Evolutionary conservation across 2,113 vertebrate species (phyloP).

Genomic region (Gambusia holbrooki): DNA sequence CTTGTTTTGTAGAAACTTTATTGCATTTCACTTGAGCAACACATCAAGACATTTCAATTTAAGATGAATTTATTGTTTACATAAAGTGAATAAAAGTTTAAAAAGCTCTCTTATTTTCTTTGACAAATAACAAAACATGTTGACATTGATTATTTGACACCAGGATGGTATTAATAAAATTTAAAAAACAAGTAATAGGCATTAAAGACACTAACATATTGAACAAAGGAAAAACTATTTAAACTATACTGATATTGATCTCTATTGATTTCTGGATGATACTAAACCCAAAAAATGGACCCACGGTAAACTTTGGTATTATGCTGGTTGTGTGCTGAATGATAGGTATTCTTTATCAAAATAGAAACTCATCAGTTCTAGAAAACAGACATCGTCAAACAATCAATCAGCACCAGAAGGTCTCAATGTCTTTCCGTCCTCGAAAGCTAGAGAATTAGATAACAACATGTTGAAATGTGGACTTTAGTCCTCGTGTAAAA

Average conservation of each 20-base stretch:
- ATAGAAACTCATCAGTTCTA: not conserved
- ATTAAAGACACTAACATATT: not conserved
- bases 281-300: too few species aligned
- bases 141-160: not conserved
- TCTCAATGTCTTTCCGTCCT: not conserved
- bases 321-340: not conserved
- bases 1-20: constrained; percentile 53
- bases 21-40: constrained; percentile 33
- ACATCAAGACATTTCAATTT: constrained; percentile 15
- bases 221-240: not conserved
- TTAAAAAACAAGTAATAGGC: not conserved
- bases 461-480: constrained; percentile 12
- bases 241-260: not conserved
- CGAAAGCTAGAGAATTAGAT: not conserved
- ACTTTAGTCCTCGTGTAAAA: not conserved
- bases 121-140: not conserved
- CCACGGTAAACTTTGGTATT: not conserved
- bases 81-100: constrained; percentile 32
- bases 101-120: not conserved
- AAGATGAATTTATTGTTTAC: not conserved
- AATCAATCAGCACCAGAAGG: not conserved
- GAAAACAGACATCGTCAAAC: not conserved
- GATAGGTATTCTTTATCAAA: not conserved
- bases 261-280: not conserved
- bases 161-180: not conserved